Evolutionary conservation across 2,888 invertebrate genomes (phyloP), one percentile per base, ranked within the genome.

Genomic region (Athetis lepigone): DNA sequence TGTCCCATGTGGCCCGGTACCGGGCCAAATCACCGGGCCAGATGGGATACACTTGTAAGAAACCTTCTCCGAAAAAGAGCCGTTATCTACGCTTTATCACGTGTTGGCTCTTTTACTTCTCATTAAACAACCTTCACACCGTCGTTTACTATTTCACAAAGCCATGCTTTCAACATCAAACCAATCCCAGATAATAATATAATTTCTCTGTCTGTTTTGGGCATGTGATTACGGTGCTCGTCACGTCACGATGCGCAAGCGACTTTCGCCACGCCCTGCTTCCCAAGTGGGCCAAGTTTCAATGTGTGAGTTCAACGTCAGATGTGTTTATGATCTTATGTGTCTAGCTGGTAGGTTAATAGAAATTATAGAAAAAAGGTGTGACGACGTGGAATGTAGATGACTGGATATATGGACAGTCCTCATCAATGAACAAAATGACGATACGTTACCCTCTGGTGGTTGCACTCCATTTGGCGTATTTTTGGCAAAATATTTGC

Each of bases 261-360:
- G 70, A 58, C 92, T 92, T 91, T 91, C 92, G 89, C 86, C 83
- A 55, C 85, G 91, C 79, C 81, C 91, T 78, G 86, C 75, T 91
- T 90, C 81, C 64, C 81, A 91, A 85, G 83, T 90, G 68, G 87
- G 90, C 80, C 89, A 87, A 84, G 84, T 80, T 80, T 73, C 84
- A 77, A n/a, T 56, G 60, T 58, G 62, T 39, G 50, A 55, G 57
- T 66, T 73, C 58, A 54, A 56, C 56, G 13, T 46, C 45, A 77
- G 49, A 57, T 42, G 49, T 50, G 27, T 36, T n/a, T 58, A 40
- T 64, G 66, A 51, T 68, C 36, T 40, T 54, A 2, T 33, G 36
- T 13, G 40, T 47, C n/a, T 59, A n/a, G n/a, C 46, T 51, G 18
- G 39, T 13, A 37, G 11, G 25, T 40, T 6, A 25, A 40, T n/a